Percentiles rank a stretch among this genome's conserved stretches.
phyloP scores from a whole-genome alignment of 2,113 vertebrate species.

The Hymenochirus boettgeri region DNA sequence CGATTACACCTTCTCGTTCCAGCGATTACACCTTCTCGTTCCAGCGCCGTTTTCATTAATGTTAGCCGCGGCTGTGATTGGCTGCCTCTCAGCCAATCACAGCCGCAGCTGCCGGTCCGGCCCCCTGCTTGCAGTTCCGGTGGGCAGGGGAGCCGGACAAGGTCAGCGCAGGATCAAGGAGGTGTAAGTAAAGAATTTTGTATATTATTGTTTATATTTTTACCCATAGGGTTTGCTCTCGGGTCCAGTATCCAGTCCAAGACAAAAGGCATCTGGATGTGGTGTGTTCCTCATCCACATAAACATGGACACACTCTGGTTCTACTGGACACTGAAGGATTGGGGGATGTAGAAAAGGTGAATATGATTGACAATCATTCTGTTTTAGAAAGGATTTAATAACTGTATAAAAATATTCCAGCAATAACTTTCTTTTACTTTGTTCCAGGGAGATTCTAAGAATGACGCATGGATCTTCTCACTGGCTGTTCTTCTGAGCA shows the following conservation, averaged over 20 bases:
- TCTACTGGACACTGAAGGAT: slow-evolving; percentile 56
- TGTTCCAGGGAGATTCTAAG: slow-evolving; percentile 42
- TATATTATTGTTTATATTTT: no score
- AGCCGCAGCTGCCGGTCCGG: no score
- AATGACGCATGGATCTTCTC: slow-evolving; percentile 52
- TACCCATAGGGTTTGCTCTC: slow-evolving; percentile 48
- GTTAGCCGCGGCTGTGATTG: no score
- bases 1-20: no score
- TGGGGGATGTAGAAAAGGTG: slow-evolving; percentile 56
- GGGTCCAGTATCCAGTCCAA: slow-evolving; percentile 46
- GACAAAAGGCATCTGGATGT: slow-evolving; percentile 63
- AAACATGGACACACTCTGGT: slow-evolving; percentile 46
- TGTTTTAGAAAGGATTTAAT: background rate
- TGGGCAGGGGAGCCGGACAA: no score
- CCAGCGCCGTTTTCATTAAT: no score
- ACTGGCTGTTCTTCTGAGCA: slow-evolving; percentile 52
- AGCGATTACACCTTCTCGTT: no score
- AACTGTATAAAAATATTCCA: background rate
- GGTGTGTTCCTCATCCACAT: slow-evolving; percentile 51
- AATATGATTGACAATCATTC: background rate
- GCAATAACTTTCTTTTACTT: background rate
- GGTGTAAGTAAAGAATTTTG: no score
- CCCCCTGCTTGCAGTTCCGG: no score
- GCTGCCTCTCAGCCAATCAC: no score
- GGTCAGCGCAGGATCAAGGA: no score